Percentiles rank a stretch among this genome's conserved stretches.
phyloP scores from a whole-genome alignment of 2,888 invertebrate genomes.

The Lutraria lutraria region DNA sequence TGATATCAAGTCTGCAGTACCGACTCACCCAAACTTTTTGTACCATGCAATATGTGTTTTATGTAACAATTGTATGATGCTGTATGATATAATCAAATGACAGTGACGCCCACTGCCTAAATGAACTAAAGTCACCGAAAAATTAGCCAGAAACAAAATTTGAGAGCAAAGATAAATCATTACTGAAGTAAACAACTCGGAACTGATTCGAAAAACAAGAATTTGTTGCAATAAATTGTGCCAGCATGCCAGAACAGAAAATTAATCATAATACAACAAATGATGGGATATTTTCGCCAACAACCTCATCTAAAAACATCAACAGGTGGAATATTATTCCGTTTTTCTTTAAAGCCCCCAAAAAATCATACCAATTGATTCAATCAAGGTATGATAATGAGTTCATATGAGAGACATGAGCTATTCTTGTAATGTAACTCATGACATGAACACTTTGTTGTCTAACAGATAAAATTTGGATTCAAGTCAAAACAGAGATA shows the following conservation, averaged over 20 bases:
- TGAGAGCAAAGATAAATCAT: background rate
- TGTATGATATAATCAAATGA: no score
- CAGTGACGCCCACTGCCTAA: no score
- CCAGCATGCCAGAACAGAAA: background rate
- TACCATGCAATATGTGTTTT: no score
- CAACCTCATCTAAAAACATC: background rate
- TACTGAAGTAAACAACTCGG: background rate
- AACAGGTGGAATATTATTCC: conserved; percentile 10
- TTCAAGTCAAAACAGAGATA: conserved; percentile 22
- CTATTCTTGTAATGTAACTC: conserved; percentile 7
- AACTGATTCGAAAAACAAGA: background rate
- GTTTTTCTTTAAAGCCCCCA: background rate
- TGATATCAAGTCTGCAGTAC: no score
- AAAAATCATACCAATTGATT: conserved; percentile 11
- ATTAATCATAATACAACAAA: background rate
- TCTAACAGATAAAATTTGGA: conserved; percentile 23
- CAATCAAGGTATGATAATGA: background rate
- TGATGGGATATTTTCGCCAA: conserved; percentile 7
- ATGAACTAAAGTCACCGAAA: background rate
- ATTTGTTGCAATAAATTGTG: background rate
- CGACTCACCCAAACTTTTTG: no score
- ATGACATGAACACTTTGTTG: background rate
- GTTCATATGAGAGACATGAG: background rate
- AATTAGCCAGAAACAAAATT: background rate
- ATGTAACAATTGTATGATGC: no score